phyloP scores from a whole-genome alignment of 2,888 invertebrate species.

The Lycophotia porphyrea region DNA sequence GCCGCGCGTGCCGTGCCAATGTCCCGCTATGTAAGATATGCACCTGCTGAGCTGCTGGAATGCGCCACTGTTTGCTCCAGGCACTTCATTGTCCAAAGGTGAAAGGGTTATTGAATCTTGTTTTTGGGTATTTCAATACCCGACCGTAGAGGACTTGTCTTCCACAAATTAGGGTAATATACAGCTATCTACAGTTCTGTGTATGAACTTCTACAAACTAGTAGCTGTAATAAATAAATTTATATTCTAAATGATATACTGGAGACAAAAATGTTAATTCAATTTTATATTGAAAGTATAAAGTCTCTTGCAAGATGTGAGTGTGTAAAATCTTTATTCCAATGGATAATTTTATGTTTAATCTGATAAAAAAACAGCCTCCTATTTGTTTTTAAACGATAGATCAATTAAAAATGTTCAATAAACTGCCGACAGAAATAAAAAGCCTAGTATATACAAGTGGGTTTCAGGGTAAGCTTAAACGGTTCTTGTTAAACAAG shows the following conservation, averaged over 20 bases:
- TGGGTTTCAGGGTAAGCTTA: too few species aligned
- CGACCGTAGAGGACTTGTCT: neutral
- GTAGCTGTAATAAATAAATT: neutral
- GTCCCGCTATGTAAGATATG: slow-evolving; percentile 79
- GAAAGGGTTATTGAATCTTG: neutral
- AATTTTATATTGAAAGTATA: neutral
- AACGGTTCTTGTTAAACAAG: too few species aligned
- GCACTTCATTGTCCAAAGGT: slow-evolving; percentile 38
- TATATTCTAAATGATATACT: neutral
- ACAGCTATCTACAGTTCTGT: neutral
- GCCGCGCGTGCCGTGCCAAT: slow-evolving; percentile 72
- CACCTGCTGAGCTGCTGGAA: slow-evolving; percentile 52
- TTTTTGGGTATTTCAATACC: neutral
- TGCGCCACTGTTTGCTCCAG: slow-evolving; percentile 30
- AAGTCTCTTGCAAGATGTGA: neutral
- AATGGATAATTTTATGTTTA: neutral
- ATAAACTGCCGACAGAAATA: too few species aligned
- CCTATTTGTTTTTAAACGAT: neutral
- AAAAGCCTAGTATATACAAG: too few species aligned
- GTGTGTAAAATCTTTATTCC: neutral
- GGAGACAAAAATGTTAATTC: neutral
- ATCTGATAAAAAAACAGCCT: neutral
- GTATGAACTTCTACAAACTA: neutral
- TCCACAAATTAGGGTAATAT: neutral
- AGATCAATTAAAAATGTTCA: too few species aligned